Percentiles rank a stretch among this genome's conserved stretches.
Conservation (phyloP, 1,140 invertebrate species). For the Capitella teleta region DNA sequence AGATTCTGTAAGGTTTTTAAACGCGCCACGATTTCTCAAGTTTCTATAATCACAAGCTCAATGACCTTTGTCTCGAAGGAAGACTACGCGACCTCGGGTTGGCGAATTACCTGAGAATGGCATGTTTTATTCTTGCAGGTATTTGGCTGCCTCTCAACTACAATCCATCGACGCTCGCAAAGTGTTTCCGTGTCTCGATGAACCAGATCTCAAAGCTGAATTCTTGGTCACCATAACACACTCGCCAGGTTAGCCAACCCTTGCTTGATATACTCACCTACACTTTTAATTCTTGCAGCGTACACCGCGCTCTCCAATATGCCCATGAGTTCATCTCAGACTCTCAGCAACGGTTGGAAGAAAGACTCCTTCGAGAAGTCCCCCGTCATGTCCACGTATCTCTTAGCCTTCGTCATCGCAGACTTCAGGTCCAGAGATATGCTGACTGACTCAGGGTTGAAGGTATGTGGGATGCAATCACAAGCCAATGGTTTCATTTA, state of each 20-base stretch:
- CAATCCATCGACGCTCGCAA: slow-evolving; percentile 23
- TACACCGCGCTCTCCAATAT: slow-evolving; percentile 76
- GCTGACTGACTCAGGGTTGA: slow-evolving; percentile 17
- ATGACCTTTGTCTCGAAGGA: too few relatives aligned
- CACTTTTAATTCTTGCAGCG: neutral
- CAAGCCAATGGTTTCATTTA: neutral
- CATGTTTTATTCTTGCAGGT: slow-evolving; percentile 4
- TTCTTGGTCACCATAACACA: slow-evolving; percentile 15
- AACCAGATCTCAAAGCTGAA: slow-evolving; percentile 24
- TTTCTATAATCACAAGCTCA: too few relatives aligned
- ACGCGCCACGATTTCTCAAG: too few relatives aligned
- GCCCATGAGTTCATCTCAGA: slow-evolving; percentile 42
- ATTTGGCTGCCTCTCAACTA: slow-evolving; percentile 21
- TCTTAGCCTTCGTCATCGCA: slow-evolving; percentile 43
- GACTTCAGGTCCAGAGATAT: slow-evolving; percentile 25
- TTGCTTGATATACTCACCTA: neutral
- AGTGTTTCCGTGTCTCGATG: slow-evolving; percentile 27
- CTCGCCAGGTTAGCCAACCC: neutral
- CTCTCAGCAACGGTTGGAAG: slow-evolving; percentile 17
- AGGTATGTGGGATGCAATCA: slow-evolving; percentile 14
- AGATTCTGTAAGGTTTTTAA: too few relatives aligned
- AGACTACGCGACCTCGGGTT: too few relatives aligned
- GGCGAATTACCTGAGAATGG: too few relatives aligned
- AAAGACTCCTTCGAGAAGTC: slow-evolving; percentile 32
- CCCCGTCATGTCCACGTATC: slow-evolving; percentile 45